Base-by-base conservation (phyloP, 2,888 invertebrate genomes). In the Unio delphinus region DNA sequence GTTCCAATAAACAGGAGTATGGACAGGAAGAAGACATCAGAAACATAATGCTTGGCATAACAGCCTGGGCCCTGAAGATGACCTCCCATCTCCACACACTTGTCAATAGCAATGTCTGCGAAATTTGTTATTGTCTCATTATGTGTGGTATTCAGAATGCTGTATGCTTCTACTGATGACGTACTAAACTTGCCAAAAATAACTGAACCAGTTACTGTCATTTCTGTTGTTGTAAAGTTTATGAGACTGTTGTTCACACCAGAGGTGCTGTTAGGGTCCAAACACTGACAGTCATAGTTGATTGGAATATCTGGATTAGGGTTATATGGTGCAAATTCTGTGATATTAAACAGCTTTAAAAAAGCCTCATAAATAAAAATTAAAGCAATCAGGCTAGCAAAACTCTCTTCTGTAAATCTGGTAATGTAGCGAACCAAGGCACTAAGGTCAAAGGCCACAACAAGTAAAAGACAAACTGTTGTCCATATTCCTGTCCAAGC, bases 341-440 rank as follows among this genome's bases (percentile, higher is more conserved):
- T 20, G 45, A 72, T 65, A n/a, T 94, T 93, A 81, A 95, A 91
- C 59, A 97, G 95, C 91, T 98, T 97, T 92, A 97, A 3, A 80
- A 99, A 93, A 68, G 99, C 98, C 93, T 99, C 98, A 89, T 95
- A 96, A 90, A 99, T 97, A 91, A 99, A 99, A 88, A 99, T 99
- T 87, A 99, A 95, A 56, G 98, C 98, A 88, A 99, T 99, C 34
- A 99, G 92, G 3, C 96, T 96, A 23, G 99, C 98, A 88, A 99
- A 99, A 90, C 97, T 98, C 91, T 99, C 98, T 90, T 99, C 98
- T 0, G 99, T 99, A 90, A 99, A 99, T 79, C 98, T 93, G 18
- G 99, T 99, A 82, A 99, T 99, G 89, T 97, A 98, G 89, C 97
- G 97, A 30, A 99, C 98, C 69, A 98, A 92, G 61, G 97, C 97